These are phyloP conservation scores for Mastacembelus armatus DNA, from an alignment of 2,797 vertebrate species.

Conservation along the genomic window DNA sequence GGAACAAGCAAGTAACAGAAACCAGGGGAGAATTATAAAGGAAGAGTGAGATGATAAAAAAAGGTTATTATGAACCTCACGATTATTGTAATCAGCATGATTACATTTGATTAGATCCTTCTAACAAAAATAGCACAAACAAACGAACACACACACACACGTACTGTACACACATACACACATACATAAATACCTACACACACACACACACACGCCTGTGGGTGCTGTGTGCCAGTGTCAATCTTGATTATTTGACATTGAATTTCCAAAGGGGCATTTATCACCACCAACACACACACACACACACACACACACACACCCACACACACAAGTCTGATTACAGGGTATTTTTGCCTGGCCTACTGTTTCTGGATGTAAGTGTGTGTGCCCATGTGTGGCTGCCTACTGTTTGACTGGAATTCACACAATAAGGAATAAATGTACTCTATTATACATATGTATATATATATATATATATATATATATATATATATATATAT, in stretches of 20 bases:
- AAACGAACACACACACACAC: conserved; percentile 37
- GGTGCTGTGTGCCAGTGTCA: conserved; percentile 45
- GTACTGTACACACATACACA: too few species aligned
- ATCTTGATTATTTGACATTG: conserved; percentile 75
- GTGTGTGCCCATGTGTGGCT: too few species aligned
- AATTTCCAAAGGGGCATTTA: conserved; percentile 72
- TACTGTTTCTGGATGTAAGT: conserved; percentile 33
- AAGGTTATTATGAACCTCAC: conserved; percentile 59
- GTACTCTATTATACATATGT: not conserved
- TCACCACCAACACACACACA: conserved; percentile 53
- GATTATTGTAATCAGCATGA: conserved; percentile 76
- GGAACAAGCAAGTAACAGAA: conserved; percentile 24
- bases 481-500: too few species aligned
- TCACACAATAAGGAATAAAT: conserved; percentile 3
- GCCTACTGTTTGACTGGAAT: too few species aligned
- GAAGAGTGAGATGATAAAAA: conserved; percentile 20
- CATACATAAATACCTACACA: conserved; percentile 28
- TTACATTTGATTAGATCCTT: conserved; percentile 76
- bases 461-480: too few species aligned
- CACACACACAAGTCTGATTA: conserved; percentile 58
- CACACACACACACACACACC: conserved; percentile 38
- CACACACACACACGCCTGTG: conserved; percentile 32
- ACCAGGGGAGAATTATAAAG: conserved; percentile 44
- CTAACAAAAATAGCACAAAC: conserved; percentile 69
- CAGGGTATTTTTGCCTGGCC: conserved; percentile 30